These are phyloP conservation scores for Thysanoteuthis rhombus DNA, from an alignment of 2,888 invertebrate species.

Conservation along the genomic window DNA sequence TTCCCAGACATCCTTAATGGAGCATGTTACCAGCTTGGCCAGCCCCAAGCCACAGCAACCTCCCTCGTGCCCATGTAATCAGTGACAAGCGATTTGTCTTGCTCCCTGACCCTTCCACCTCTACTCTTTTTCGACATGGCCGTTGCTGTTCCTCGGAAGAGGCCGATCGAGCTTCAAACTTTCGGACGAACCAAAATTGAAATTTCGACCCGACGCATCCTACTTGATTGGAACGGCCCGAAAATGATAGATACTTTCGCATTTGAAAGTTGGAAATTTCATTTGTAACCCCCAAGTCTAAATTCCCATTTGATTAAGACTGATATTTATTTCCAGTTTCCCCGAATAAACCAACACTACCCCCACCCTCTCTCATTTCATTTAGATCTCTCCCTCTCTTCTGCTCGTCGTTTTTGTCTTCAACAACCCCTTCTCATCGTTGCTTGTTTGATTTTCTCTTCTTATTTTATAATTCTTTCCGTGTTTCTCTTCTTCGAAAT, in stretches of 20 bases:
- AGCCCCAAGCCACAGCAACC: neutral
- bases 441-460: neutral
- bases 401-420: neutral
- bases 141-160: constrained; percentile 35
- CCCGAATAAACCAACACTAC: too few relatives aligned
- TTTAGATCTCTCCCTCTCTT: neutral
- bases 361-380: neutral
- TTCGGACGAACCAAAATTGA: neutral
- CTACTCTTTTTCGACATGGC: constrained; percentile 35
- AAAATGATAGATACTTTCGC: neutral
- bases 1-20: constrained; percentile 12
- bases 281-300: neutral
- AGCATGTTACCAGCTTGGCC: constrained; percentile 12
- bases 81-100: constrained; percentile 34
- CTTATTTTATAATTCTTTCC: neutral
- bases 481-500: neutral
- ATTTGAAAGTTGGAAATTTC: neutral
- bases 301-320: neutral
- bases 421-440: too few relatives aligned
- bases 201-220: neutral
- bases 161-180: constrained; percentile 12
- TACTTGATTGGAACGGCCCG: neutral
- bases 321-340: neutral
- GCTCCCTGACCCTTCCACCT: constrained; percentile 35
- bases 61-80: constrained; percentile 34